Evolutionary conservation across 2,888 invertebrate genomes (phyloP).

Genomic region (Gymnosoma rotundatum): DNA sequence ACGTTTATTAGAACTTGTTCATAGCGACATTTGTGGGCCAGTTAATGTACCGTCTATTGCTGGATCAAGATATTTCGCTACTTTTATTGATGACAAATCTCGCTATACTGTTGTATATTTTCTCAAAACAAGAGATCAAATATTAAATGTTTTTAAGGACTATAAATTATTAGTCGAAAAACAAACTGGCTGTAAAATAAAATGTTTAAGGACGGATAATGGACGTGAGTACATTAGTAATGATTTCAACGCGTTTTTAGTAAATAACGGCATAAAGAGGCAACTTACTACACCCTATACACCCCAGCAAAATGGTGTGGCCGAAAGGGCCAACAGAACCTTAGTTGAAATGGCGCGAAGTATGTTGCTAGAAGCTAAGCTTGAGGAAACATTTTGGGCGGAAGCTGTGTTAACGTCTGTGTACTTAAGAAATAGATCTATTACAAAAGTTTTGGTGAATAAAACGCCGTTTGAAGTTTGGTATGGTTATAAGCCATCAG

Average conservation of each 20-base stretch:
- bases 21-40: conserved; percentile 39
- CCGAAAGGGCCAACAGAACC: not conserved
- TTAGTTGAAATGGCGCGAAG: not conserved
- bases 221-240: conserved; percentile 38
- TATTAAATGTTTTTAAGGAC: conserved; percentile 18
- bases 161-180: conserved; percentile 59
- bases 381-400: too few relatives aligned
- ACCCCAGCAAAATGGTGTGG: not conserved
- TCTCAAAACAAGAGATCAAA: conserved; percentile 5
- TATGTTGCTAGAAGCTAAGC: not conserved
- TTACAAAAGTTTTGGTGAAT: not conserved
- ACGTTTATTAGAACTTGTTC: conserved; percentile 43
- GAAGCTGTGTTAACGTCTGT: too few relatives aligned
- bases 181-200: conserved; percentile 61
- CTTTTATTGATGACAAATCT: conserved; percentile 64
- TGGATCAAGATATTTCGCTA: conserved; percentile 55
- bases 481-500: conserved; percentile 37
- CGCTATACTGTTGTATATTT: conserved; percentile 3
- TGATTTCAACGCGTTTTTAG: not conserved
- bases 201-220: conserved; percentile 16
- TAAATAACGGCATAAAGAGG: too few relatives aligned
- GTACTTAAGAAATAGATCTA: conserved; percentile 2
- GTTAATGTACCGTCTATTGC: conserved; percentile 45
- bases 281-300: not conserved
- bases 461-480: conserved; percentile 31